phyloP scores from a whole-genome alignment of 2,888 invertebrate species.

The Eupithecia inturbata region DNA sequence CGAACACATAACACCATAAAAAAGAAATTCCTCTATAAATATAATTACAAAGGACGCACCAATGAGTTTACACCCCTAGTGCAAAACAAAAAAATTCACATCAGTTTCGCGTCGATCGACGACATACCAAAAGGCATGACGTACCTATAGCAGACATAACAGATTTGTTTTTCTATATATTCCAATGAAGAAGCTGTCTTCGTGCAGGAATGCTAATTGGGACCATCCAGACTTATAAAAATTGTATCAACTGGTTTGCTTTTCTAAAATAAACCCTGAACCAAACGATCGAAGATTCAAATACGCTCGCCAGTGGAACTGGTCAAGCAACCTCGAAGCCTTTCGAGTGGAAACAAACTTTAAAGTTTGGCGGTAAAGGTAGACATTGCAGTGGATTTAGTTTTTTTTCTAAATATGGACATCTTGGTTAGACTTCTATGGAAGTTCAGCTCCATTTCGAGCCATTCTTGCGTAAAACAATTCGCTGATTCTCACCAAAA shows the following conservation, averaged over 20 bases:
- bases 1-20: background rate
- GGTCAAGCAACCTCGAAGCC: conserved; percentile 40
- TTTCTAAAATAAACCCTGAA: conserved; percentile 47
- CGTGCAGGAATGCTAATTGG: conserved; percentile 67
- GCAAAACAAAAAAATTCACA: conserved; percentile 21
- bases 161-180: conserved; percentile 50
- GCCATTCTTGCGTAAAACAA: background rate
- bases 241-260: conserved; percentile 44
- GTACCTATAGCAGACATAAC: conserved; percentile 47
- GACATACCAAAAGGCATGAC: conserved; percentile 42
- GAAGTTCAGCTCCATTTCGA: conserved; percentile 51
- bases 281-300: conserved; percentile 36
- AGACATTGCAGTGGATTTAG: conserved; percentile 23
- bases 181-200: conserved; percentile 52
- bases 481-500: background rate
- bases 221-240: conserved; percentile 57
- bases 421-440: conserved; percentile 64
- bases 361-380: conserved; percentile 48
- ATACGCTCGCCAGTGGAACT: conserved; percentile 43
- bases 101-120: conserved; percentile 34
- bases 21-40: no score
- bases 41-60: background rate
- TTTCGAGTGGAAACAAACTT: conserved; percentile 46
- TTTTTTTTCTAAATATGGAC: conserved; percentile 55
- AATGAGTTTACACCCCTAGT: background rate